Evolutionary conservation across 1,140 invertebrate genomes (phyloP).

Genomic region (Melanaphis sacchari): DNA sequence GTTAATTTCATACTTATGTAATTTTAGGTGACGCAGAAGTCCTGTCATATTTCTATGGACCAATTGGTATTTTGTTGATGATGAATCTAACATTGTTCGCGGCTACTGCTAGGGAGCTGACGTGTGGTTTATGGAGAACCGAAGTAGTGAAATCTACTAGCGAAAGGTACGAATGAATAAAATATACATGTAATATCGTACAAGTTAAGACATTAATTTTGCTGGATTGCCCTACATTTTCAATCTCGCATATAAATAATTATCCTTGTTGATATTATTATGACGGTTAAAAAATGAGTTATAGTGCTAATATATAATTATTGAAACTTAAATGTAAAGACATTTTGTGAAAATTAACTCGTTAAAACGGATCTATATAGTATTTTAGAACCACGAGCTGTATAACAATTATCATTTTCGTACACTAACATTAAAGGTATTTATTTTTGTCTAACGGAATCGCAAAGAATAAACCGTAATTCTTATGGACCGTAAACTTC

Average conservation of each 20-base stretch:
- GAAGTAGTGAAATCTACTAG: conserved; percentile 87
- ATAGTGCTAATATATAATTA: not conserved
- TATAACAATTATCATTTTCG: not conserved
- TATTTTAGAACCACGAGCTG: not conserved
- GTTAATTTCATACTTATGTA: conserved; percentile 59
- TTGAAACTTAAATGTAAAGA: not conserved
- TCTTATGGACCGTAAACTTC: not conserved
- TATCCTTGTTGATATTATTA: not conserved
- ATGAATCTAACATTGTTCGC: conserved; percentile 80
- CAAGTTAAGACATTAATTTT: not conserved
- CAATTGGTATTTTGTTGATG: conserved; percentile 77
- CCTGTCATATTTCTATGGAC: conserved; percentile 82
- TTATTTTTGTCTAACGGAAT: not conserved
- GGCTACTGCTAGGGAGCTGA: conserved; percentile 81
- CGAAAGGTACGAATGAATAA: conserved; percentile 72
- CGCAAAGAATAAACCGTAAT: conserved; percentile 33
- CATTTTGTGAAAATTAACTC: not conserved
- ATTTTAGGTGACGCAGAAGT: conserved; percentile 75
- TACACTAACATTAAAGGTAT: not conserved
- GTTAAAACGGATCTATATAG: not conserved
- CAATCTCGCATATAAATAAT: not conserved
- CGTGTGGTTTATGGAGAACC: conserved; percentile 84
- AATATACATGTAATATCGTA: no score
- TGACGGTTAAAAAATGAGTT: not conserved
- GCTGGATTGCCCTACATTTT: not conserved